Evolutionary conservation across 2,888 invertebrate species (phyloP).

Genomic region (Thelaira solivaga): DNA sequence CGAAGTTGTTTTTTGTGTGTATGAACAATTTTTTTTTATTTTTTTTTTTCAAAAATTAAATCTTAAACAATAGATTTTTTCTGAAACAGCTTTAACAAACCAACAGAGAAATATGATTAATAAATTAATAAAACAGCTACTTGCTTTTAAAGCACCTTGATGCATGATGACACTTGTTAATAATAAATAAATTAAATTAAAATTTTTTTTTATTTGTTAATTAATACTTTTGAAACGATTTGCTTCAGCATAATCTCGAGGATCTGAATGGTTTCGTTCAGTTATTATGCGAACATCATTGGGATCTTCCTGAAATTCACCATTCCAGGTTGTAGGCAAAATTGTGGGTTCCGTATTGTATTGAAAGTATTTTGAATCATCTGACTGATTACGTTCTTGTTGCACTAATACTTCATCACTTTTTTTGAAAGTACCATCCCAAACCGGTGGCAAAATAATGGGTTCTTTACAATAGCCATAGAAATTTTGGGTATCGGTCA

Average conservation of each 20-base stretch:
- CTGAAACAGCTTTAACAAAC: neutral
- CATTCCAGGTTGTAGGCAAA: constrained; percentile 74
- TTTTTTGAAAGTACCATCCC: constrained; percentile 76
- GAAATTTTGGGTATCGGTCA: constrained; percentile 74
- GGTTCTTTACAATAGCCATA: constrained; percentile 74
- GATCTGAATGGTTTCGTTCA: constrained; percentile 75
- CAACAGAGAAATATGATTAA: neutral
- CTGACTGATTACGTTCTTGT: constrained; percentile 74
- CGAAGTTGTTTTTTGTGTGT: no score
- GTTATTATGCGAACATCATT: constrained; percentile 74
- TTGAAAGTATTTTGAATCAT: constrained; percentile 73
- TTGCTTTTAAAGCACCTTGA: neutral
- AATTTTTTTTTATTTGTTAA: constrained; percentile 29
- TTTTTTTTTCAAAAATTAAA: no score
- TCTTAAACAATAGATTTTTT: no score
- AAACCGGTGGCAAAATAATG: constrained; percentile 72
- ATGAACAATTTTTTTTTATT: no score
- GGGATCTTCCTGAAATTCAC: constrained; percentile 74
- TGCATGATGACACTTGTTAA: neutral
- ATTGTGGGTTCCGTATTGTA: constrained; percentile 72
- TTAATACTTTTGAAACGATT: constrained; percentile 70
- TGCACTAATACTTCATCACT: constrained; percentile 71
- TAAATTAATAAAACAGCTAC: no score
- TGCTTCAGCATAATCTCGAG: constrained; percentile 74
- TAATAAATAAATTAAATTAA: neutral